Evolutionary conservation across 2,888 invertebrate genomes (phyloP).

Genomic region (Eupithecia subfuscata): DNA sequence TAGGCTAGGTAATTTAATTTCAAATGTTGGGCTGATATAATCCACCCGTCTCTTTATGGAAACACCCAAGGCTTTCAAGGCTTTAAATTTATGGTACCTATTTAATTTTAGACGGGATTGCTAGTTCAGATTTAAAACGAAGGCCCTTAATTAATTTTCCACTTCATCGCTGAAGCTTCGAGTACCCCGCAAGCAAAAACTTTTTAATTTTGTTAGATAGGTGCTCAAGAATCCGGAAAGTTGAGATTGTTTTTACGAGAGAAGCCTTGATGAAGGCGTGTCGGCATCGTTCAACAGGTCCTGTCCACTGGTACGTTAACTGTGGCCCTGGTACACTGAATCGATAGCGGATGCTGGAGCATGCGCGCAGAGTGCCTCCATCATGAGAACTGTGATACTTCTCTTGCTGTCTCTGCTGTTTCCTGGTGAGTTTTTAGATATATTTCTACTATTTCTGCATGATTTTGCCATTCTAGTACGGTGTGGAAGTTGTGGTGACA

Average conservation of each 20-base stretch:
- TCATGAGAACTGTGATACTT: slow-evolving; percentile 75
- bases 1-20: slow-evolving; percentile 2
- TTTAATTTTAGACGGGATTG: background rate
- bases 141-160: slow-evolving; percentile 49
- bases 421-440: slow-evolving; percentile 67
- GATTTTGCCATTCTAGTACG: slow-evolving; percentile 25
- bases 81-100: background rate
- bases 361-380: slow-evolving; percentile 72
- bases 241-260: slow-evolving; percentile 73
- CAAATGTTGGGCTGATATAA: background rate
- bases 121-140: background rate
- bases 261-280: slow-evolving; percentile 57
- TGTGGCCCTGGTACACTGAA: slow-evolving; percentile 54
- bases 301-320: slow-evolving; percentile 27
- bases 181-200: slow-evolving; percentile 53
- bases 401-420: slow-evolving; percentile 69
- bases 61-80: background rate
- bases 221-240: slow-evolving; percentile 71
- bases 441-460: slow-evolving; percentile 14
- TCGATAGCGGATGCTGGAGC: slow-evolving; percentile 77
- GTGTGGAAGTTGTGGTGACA: slow-evolving; percentile 8
- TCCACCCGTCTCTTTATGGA: background rate
- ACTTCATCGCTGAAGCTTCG: slow-evolving; percentile 40
- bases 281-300: slow-evolving; percentile 75
- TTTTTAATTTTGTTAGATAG: slow-evolving; percentile 64